Percentiles rank a stretch among this genome's conserved stretches.
These are phyloP conservation scores for Heliornis fulica DNA, from an alignment of 2,113 vertebrate genomes.

Conservation along the genomic window DNA sequence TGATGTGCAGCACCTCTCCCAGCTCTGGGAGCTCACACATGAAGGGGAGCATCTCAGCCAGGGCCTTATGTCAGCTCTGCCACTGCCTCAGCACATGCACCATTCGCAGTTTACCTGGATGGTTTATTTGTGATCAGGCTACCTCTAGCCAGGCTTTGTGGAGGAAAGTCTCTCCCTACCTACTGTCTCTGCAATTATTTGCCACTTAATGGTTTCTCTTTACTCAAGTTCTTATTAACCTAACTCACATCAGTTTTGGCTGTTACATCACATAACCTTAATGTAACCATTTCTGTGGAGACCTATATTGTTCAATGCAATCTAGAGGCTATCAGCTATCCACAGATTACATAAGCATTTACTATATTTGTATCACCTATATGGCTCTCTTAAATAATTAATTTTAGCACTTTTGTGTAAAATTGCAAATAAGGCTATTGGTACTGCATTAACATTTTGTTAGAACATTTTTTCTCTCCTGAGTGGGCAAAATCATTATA, in stretches of 20 bases:
- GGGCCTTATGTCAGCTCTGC: not conserved
- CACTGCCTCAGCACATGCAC: not conserved
- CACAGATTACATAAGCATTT: not conserved
- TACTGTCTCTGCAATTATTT: not conserved
- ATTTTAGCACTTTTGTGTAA: not conserved
- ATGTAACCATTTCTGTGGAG: not conserved
- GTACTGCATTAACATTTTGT: not conserved
- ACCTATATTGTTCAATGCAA: not conserved
- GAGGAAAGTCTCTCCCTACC: not conserved
- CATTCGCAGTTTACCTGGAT: not conserved
- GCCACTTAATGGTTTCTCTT: not conserved
- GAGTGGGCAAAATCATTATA: not conserved
- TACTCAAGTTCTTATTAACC: not conserved
- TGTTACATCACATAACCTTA: not conserved
- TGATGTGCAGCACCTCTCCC: not conserved
- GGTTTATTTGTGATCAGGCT: not conserved
- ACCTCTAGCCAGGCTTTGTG: not conserved
- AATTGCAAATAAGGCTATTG: not conserved
- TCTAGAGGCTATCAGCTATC: not conserved
- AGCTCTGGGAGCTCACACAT: fast-evolving
- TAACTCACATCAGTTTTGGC: not conserved
- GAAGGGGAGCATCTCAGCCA: not conserved
- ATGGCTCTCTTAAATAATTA: not conserved
- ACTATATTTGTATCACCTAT: not conserved
- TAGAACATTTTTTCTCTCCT: not conserved